Base-by-base conservation (phyloP, 2,888 invertebrate genomes). In the Odontomyia ornata region DNA sequence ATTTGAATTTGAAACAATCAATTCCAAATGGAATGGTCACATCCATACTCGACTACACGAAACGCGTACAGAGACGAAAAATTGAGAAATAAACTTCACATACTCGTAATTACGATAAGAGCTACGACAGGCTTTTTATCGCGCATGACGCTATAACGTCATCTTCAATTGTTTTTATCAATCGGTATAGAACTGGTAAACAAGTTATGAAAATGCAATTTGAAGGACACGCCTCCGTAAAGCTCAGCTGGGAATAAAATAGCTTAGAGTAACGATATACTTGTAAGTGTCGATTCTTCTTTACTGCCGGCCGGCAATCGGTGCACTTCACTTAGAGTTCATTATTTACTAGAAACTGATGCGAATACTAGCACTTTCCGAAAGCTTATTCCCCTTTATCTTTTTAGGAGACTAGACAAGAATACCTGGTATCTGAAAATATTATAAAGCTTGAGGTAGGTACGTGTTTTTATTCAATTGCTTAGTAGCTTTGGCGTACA, bases 61-160 rank as follows among this genome's bases (percentile, higher is more conserved):
- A 25, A 23, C 65, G 4, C 15, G 36, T 27, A 46, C 46, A n/a
- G 25, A 1, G 13, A 65, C 15, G 25, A 43, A 18, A n/a, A 36
- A 25, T 25, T 23, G 30, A 36, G 27, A 15, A 73, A 28, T 56
- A 18, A 57, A 72, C 21, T 60, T 73, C 23, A 18, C 23, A 57
- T 36, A n/a, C n/a, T n/a, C n/a, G n/a, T n/a, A 60, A 60, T 28
- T 73, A 36, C 28, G 73, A 73, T 73, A 73, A 73, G 73, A 73
- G 1, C 13, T 1, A 18, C 28, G 28, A 27, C 21, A 36, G 7
- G 73, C 36, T 73, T 60, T 30, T 60, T 73, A 73, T 73, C 73
- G 73, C 73, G 73, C 73, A 73, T 73, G 73, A 30, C 43, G 43
- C 73, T 21, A 1, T 27, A 71, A 27, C 21, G 71, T 71, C 71